phyloP scores from a whole-genome alignment of 2,888 invertebrate species.

The Aphidoletes aphidimyza region DNA sequence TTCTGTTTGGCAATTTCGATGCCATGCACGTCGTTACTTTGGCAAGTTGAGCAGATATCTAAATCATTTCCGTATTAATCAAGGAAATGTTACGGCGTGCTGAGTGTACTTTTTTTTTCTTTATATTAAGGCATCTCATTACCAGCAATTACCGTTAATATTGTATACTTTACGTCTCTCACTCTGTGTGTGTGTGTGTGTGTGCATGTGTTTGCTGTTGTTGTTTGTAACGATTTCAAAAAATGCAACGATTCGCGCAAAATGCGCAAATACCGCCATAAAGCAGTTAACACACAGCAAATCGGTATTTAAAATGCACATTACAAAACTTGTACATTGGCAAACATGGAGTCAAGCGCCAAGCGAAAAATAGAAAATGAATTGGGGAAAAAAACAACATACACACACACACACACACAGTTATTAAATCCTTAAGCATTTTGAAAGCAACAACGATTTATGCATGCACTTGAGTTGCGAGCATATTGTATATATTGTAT shows the following conservation, averaged over 20 bases:
- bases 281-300: not conserved
- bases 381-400: not conserved
- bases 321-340: not conserved
- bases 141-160: constrained; percentile 27
- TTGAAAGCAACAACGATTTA: constrained; percentile 42
- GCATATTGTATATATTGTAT: not conserved
- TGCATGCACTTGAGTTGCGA: constrained; percentile 6
- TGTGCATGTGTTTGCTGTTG: too few species aligned
- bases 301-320: not conserved
- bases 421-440: constrained; percentile 22
- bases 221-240: not conserved
- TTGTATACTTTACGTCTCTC: not conserved
- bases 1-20: not conserved
- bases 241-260: not conserved
- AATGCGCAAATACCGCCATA: constrained; percentile 15
- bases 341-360: too few species aligned
- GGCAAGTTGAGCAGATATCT: not conserved
- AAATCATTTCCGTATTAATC: constrained; percentile 14
- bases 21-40: not conserved
- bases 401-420: not conserved
- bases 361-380: not conserved
- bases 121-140: not conserved
- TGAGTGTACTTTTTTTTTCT: not conserved
- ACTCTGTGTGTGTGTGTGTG: too few species aligned
- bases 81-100: not conserved